Evolutionary conservation across 2,113 vertebrate genomes (phyloP), one percentile per base, ranked within the genome.

Genomic region (Mungos mungo): DNA sequence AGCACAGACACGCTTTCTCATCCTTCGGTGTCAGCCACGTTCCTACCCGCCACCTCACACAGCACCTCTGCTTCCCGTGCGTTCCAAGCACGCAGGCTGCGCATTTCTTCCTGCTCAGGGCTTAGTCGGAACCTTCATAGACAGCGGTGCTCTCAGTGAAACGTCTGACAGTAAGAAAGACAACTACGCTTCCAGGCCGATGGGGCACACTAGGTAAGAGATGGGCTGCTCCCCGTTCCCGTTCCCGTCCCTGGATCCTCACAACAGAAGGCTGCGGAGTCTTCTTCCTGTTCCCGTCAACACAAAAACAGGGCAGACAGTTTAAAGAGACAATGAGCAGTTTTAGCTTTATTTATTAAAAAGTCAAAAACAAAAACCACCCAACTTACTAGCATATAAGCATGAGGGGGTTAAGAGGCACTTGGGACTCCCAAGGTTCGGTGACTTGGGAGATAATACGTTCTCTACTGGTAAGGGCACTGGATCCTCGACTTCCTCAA

Each of bases 1-100:
- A 47, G 35, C 25, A 18, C n/a, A 2, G 0, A 2, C 8, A 3
- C 1, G 31, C 31, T 33, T 72, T 41, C 52, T 89, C 27, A 38
- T 35, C n/a, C 31, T 74, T 2, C 11, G 66, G 16, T 35, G 27
- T 33, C 71, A 50, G 0, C 0, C 5, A 1, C 0, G 1, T 23
- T 68, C 47, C 27, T 16, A 19, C 0, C 3, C 8, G n/a, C 33
- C 35, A 47, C 1, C 7, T 18, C 41, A 68, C 31, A 9, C 11
- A 29, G 69, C 33, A 69, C 25, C 6, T 84, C 47, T 8, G 23
- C 47, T 14, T 27, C 57, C 74, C 47, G 0, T 18, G 29, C 63
- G 35, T 52, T 29, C 21, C 50, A 25, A 77, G 76, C 77, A 31
- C 52, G 23, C 0, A 76, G 60, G 41, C 27, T 77, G 68, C 27